Evolutionary conservation across 2,113 vertebrate genomes (phyloP), one percentile per base, ranked within the genome.

Genomic region (Menura novaehollandiae): DNA sequence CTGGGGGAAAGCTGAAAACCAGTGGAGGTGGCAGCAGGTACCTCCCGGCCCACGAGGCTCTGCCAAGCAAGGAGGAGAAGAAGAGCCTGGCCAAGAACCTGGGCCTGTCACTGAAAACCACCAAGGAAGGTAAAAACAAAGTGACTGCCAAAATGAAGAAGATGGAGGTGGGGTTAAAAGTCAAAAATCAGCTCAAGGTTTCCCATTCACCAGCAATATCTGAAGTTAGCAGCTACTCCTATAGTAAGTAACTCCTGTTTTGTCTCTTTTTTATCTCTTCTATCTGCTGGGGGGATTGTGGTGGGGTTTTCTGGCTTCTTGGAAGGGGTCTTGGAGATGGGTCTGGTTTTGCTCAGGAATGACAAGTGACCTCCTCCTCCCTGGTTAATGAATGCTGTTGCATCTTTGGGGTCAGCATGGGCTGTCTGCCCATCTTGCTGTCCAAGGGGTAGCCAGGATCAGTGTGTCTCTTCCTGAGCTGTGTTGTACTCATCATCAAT

Each of bases 201-300:
- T 95, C 98, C 96, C 98, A 98, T 97, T 99, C 99, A 96, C 98
- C 99, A n/a, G 95, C 98, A 95, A 98, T 99, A 96, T 99, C 99
- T 60, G 99, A 99, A 98, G 98, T 99, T 97, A 99, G 99, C 99
- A 99, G 99, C 98, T 99, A 98, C 97, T 99, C 99, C 39, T 99
- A 99, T 97, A 99, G 99, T 99, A 98, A 99, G 99, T 99, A 92
- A 93, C 4, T 2, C 43, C 18, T 81, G 9, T 8, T 83, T 89
- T 78, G 7, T 80, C 9, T 85, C 33, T 79, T 79, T 63, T 26
- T 8, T 41, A 15, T 63, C 19, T 56, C 52, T 76, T 41, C 2
- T 15, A 0, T 85, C 12, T 89, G 10, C 53, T n/a, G 47, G 28
- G 23, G 60, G 75, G 23, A 23, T 72, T 82, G 53, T 47, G n/a